Base-by-base conservation (phyloP, 2,888 invertebrate species). In the Cerastis rubricosa region DNA sequence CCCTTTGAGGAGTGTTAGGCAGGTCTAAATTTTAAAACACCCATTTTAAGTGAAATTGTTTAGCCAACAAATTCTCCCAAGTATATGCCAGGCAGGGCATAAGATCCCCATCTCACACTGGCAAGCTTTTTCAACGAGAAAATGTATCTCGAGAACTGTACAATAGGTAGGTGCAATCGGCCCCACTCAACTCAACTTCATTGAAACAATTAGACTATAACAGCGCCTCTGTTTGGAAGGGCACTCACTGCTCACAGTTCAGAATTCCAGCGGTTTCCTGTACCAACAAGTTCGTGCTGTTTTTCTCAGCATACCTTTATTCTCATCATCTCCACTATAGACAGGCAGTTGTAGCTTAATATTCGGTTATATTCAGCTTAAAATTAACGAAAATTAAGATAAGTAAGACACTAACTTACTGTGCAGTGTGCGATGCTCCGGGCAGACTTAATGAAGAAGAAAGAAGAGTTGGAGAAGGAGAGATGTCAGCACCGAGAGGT, bases 401-500 rank as follows among this genome's bases (percentile, higher is more conserved):
- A 2, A 54, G 25, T 29, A 19, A 51, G 4, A 14, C 19, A 35
- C 1, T 14, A 19, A 40, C 8, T 71, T 70, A 40, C 14, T 70
- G n/a, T 68, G 54, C 22, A 96, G 96, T 96, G 96, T 76, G 96
- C 96, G 1, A 89, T 96, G 91, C 92, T 96, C 0, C 92, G 96
- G 59, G 87, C 94, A 0, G 96, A 96, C 12, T 80, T 95, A 6
- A 69, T 95, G 8, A 94, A 93, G 77, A 95, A 94, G 83, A 97
- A 97, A 83, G 97, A 97, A 84, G 96, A 97, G 68, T 90, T 97
- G 14, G 98, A 98, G 78, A 97, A 97, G 68, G 97, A 97, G 88
- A 89, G 97, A 72, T 97, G 97, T 81, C 97, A 97, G 73, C 94
- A 97, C 63, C 97, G 97, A 49, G 97, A 97, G 86, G 93, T 92